Evolutionary conservation across 2,797 vertebrate genomes (phyloP).

Genomic region (Intellagama lesueurii): DNA sequence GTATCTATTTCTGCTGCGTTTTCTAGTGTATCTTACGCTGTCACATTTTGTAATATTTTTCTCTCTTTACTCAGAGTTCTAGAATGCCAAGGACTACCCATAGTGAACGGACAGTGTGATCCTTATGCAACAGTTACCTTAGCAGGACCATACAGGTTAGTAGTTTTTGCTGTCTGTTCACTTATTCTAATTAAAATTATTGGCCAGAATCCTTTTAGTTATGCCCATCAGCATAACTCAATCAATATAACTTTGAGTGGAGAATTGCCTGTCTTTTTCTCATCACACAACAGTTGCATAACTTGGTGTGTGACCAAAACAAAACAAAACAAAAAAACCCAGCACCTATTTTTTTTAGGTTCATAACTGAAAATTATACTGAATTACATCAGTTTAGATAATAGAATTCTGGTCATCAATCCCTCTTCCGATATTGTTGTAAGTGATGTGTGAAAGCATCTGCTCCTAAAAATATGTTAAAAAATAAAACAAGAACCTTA

Average conservation of each 20-base stretch:
- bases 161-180: constrained; percentile 20
- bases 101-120: constrained; percentile 98
- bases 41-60: background rate
- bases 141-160: constrained; percentile 92
- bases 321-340: no score
- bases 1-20: background rate
- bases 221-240: no score
- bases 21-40: background rate
- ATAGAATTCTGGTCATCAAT: background rate
- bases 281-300: no score
- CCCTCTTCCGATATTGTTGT: background rate
- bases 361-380: no score
- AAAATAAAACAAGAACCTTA: background rate
- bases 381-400: no score
- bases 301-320: no score
- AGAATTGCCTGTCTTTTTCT: no score
- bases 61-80: constrained; percentile 84
- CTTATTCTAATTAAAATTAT: background rate
- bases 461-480: background rate
- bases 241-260: no score
- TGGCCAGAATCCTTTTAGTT: background rate
- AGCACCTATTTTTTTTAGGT: no score
- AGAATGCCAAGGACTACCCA: constrained; percentile 96
- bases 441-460: background rate
- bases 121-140: constrained; percentile 95